Conservation (phyloP, 2,797 vertebrate genomes). For the Enteromius argenteus region DNA sequence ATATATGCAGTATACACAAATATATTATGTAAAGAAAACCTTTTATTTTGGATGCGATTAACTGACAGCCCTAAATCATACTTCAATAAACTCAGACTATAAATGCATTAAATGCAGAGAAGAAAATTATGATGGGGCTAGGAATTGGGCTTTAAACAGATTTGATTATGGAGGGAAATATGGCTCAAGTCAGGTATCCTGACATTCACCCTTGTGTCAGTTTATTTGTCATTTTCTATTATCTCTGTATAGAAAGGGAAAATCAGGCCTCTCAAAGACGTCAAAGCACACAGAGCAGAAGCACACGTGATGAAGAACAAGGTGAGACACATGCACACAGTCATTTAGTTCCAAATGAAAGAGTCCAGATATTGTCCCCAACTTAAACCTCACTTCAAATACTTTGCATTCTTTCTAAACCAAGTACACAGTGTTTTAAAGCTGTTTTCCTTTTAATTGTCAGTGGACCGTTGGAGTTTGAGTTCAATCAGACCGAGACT, state of each 20-base stretch:
- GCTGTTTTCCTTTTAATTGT: not conserved
- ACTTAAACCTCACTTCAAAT: not conserved
- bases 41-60: too few species aligned
- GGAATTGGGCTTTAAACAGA: not conserved
- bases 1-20: too few species aligned
- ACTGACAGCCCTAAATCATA: too few species aligned
- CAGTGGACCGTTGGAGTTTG: constrained; percentile 49
- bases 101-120: not conserved
- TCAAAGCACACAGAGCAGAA: constrained; percentile 35
- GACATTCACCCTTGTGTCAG: not conserved
- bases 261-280: constrained; percentile 29
- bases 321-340: constrained; percentile 4
- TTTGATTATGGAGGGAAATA: not conserved
- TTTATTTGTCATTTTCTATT: not conserved
- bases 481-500: constrained; percentile 53
- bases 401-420: not conserved
- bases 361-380: not conserved
- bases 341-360: not conserved
- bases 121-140: not conserved
- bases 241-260: constrained; percentile 13
- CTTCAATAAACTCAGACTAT: not conserved
- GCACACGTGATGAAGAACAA: constrained; percentile 28
- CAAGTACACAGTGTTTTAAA: not conserved
- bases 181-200: not conserved
- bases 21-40: too few species aligned